Percentiles rank a stretch among this genome's conserved stretches.
These are phyloP conservation scores for Oriolus oriolus DNA, from an alignment of 2,113 vertebrate species.

Conservation along the genomic window DNA sequence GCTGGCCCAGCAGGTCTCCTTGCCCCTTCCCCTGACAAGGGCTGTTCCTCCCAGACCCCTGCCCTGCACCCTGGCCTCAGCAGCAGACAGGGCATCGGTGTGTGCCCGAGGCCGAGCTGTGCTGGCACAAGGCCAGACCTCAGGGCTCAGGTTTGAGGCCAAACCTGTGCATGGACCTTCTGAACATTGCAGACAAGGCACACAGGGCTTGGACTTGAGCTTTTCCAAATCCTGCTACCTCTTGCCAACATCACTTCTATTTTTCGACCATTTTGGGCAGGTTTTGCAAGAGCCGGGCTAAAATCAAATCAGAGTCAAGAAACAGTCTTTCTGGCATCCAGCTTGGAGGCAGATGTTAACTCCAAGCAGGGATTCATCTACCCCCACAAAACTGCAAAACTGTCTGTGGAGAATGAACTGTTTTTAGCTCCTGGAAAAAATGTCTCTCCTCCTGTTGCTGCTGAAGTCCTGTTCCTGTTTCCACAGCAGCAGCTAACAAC, in stretches of 20 bases:
- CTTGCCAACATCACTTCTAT: neutral
- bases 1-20: rapidly evolving
- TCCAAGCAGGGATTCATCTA: neutral
- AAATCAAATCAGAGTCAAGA: neutral
- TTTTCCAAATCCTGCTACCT: neutral
- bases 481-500: neutral
- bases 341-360: conserved; percentile 7
- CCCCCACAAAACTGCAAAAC: neutral
- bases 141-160: neutral
- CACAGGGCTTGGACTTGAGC: neutral
- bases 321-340: neutral
- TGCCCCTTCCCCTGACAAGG: neutral
- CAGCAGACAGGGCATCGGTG: rapidly evolving
- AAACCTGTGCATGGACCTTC: neutral
- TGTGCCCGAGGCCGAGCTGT: neutral
- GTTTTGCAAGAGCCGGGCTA: neutral
- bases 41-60: neutral
- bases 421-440: conserved; percentile 35
- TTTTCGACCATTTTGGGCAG: neutral
- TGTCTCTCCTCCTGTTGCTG: conserved; percentile 1
- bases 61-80: neutral
- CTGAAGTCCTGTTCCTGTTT: conserved; percentile 20
- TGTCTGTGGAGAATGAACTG: neutral
- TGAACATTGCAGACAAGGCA: rapidly evolving
- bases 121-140: neutral